Evolutionary conservation across 1,140 invertebrate genomes (phyloP), one percentile per base, ranked within the genome.

Genomic region (Kradibia gibbosae): DNA sequence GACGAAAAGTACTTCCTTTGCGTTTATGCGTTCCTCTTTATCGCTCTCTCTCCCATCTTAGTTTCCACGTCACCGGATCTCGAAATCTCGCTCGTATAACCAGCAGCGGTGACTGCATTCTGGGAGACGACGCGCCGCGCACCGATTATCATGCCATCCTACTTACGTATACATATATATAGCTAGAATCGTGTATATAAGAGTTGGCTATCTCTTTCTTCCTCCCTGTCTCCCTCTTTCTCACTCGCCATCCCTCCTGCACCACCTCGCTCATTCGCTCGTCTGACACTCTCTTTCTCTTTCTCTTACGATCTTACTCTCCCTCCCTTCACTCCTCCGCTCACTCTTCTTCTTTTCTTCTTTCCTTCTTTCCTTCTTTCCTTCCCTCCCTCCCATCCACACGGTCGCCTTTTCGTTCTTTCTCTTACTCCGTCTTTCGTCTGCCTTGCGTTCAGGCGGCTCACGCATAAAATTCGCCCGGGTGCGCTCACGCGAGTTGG

Each of bases 21-120:
- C 65, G 80, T 82, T 82, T 78, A 82, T 76, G 53, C 20, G 53
- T 48, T 82, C 65, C 70, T 79, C 67, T 76, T 81, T 81, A 81
- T 81, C 73, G 80, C 55, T 53, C 50, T 65, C 42, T 17, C 45
- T 67, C 74, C 55, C 62, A 73, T 75, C 79, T 81, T 76, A 75
- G 73, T 81, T 78, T 78, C 45, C 74, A 78, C 81, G 70, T 78
- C 80, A 77, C 53, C 81, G 81, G 75, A 73, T 78, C 81, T 82
- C 28, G 75, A 78, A 81, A 82, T 82, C 81, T 78, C 81, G 81
- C 75, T 74, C 75, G 62, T 78, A 82, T 73, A 72, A 82, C 73
- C 73, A 25, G 48, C 80, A 48, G 78, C 78, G 71, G 55, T 53
- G 48, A 57, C 65, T 57, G 72, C 74, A 77, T 72, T 76, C 80